Percentiles rank a stretch among this genome's conserved stretches.
These are phyloP conservation scores for Batillaria attramentaria DNA, from an alignment of 1,140 invertebrate genomes.

Conservation along the genomic window DNA sequence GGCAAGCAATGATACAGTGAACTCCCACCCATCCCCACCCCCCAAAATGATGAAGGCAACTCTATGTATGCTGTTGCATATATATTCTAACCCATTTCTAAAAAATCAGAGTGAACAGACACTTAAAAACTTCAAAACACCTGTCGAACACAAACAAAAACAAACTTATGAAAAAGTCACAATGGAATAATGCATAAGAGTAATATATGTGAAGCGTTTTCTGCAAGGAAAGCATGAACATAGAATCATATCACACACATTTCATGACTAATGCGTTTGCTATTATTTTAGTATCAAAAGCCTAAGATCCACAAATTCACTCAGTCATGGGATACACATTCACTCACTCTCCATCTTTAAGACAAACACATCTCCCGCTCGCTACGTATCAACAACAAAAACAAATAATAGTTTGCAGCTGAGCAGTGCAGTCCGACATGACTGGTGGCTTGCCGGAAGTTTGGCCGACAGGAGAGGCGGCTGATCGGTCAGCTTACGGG, in stretches of 20 bases:
- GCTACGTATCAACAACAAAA: no score
- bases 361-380: neutral
- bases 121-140: no score
- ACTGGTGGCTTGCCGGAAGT: slow-evolving; percentile 17
- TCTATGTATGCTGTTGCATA: no score
- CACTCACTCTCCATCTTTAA: neutral
- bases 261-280: neutral
- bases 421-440: slow-evolving; percentile 35
- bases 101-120: no score
- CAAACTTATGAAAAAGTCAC: no score
- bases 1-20: no score
- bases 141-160: no score
- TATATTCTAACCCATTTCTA: no score
- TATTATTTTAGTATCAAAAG: neutral
- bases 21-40: no score
- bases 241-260: neutral
- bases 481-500: slow-evolving; percentile 26
- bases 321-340: neutral
- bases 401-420: slow-evolving; percentile 9
- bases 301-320: neutral
- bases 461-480: slow-evolving; percentile 15
- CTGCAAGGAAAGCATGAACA: neutral
- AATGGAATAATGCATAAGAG: no score
- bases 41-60: no score
- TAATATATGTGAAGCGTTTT: no score